phyloP scores from a whole-genome alignment of 2,888 invertebrate species.

The Drosophila acutilabella region DNA sequence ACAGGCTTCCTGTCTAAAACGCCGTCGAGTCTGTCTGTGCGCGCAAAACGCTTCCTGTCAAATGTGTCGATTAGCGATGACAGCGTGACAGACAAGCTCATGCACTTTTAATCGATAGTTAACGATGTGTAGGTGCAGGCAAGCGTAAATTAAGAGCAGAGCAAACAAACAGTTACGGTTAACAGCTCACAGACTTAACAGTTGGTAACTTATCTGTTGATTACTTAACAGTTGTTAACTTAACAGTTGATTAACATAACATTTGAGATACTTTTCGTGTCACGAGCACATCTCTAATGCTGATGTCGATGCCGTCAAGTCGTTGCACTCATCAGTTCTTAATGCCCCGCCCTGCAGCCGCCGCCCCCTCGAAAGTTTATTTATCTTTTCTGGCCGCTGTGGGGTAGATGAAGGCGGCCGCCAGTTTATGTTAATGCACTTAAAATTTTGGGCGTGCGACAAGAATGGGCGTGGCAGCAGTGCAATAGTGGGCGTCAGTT shows the following conservation, averaged over 20 bases:
- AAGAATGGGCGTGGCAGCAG: conserved; percentile 56
- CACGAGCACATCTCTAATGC: conserved; percentile 19
- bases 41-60: conserved; percentile 71
- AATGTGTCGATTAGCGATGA: conserved; percentile 60
- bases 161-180: background rate
- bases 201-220: too few relatives aligned
- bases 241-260: background rate
- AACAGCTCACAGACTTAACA: background rate
- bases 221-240: background rate
- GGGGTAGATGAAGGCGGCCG: conserved; percentile 24
- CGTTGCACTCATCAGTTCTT: conserved; percentile 84
- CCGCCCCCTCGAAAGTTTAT: conserved; percentile 69
- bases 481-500: conserved; percentile 42
- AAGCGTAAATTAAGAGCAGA: background rate
- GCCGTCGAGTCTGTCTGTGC: conserved; percentile 62
- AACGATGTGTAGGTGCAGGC: background rate
- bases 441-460: conserved; percentile 72
- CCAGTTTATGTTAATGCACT: conserved; percentile 83
- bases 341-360: background rate
- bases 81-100: conserved; percentile 16
- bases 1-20: conserved; percentile 73
- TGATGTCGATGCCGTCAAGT: conserved; percentile 65
- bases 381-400: conserved; percentile 64
- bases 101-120: background rate
- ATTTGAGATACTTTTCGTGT: background rate